Conservation (phyloP, 2,113 vertebrate species). For the Megalops atlanticus region DNA sequence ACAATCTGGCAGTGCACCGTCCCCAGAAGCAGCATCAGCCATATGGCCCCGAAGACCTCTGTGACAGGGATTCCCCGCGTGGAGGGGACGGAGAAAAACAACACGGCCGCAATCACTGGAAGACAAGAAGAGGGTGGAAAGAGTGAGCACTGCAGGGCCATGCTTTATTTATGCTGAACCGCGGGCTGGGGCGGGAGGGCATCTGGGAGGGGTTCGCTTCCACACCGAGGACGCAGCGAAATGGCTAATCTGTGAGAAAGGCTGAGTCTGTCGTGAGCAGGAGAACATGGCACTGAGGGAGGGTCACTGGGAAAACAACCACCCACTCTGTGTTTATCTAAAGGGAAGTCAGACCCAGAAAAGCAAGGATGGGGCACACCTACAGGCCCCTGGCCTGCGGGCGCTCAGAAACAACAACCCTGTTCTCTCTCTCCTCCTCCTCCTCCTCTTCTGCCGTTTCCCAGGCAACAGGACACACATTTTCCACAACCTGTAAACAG, state of each 20-base stretch:
- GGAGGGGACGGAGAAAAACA: slow-evolving; percentile 79
- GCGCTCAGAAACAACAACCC: neutral
- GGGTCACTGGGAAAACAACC: no score
- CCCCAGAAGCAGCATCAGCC: slow-evolving; percentile 95
- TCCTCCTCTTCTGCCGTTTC: neutral
- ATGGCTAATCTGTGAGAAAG: no score
- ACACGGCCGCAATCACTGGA: slow-evolving; percentile 83
- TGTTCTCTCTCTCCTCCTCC: no score
- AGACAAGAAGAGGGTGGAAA: slow-evolving; percentile 46
- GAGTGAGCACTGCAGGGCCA: neutral
- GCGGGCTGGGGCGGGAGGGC: no score
- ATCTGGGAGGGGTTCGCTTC: no score
- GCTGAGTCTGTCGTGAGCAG: no score
- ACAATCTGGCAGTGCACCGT: slow-evolving; percentile 99
- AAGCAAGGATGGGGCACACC: neutral
- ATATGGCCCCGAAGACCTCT: slow-evolving; percentile 88
- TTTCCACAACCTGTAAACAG: slow-evolving; percentile 7
- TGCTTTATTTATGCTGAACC: neutral
- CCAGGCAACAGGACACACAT: neutral
- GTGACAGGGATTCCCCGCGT: slow-evolving; percentile 88
- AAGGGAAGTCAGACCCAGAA: neutral
- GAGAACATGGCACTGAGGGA: no score
- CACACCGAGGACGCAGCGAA: no score
- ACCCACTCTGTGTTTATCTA: neutral
- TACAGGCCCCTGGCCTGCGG: neutral